Evolutionary conservation across 2,888 invertebrate genomes (phyloP), one percentile per base, ranked within the genome.

Genomic region (Priocnemis perturbator): DNA sequence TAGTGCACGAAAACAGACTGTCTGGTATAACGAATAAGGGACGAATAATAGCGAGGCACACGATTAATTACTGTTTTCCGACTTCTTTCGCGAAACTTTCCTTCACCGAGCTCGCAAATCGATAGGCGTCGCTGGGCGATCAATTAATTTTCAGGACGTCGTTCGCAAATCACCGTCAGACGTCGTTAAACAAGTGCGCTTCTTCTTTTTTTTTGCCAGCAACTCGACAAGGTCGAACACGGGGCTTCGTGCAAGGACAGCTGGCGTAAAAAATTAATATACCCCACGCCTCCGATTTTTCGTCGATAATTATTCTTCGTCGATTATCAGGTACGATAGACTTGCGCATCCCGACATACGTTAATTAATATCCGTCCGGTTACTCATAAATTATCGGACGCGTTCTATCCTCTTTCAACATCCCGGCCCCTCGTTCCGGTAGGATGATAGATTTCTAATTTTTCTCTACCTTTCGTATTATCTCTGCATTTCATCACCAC

Each of bases 111-210:
- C 26, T 26, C 3, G 26, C 11, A 11, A 37, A 37, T 37, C 37
- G 37, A 37, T 11, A n/a, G 37, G 11, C 26, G 53, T 17, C 57
- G 50, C 26, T 59, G 67, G 58, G 62, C 58, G 56, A 61, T 60
- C 65, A 60, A 71, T 71, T 71, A 68, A 71, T 71, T 68, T 61
- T 71, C 67, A 58, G 68, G 68, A 61, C 26, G 5, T 52, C 30
- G 63, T 53, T 50, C 19, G 50, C 37, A 11, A 37, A 37, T 37
- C 37, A 37, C 11, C 7, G 37, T 37, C 37, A 3, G 37, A 11
- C 37, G 37, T 37, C 37, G 20, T 55, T 56, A 14, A 48, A 55
- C 52, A 21, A 57, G 52, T 21, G 1, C 52, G 21, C 52, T 0
- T 4, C 3, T 15, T n/a, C 26, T n/a, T 53, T 26, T 53, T 45